Evolutionary conservation across 1,140 invertebrate species (phyloP), one percentile per base, ranked within the genome.

Genomic region (Ganaspis sp.): DNA sequence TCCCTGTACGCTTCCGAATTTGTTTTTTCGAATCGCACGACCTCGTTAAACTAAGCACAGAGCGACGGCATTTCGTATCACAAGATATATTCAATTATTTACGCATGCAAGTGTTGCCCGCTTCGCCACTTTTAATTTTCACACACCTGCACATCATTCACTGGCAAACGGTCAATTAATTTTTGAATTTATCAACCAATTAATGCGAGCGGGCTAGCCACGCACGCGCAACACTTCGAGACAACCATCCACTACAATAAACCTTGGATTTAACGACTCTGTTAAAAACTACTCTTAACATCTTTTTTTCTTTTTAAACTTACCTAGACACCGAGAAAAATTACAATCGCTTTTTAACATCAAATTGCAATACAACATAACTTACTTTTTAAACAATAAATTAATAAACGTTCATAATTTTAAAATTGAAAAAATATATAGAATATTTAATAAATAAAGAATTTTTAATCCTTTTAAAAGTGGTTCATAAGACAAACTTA

Each of bases 1-100:
- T 90, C 90, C 90, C 90, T 91, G 90, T 91, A 91, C 91, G 86
- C 84, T 89, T 91, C 90, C 90, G 90, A 91, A 91, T 91, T 91
- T 91, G 90, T 86, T 88, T 90, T 81, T 84, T 88, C 87, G 86
- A 86, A 86, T 86, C 84, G 86, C 86, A 84, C 84, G 84, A 82
- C 84, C 73, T 84, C 80, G 83, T 83, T 84, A 85, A 84, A 84
- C 81, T 87, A 85, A 89, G 87, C 83, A 86, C 82, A 75, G 84
- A 87, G 84, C 86, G 83, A 87, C 81, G 80, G 81, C 82, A 84
- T 80, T 76, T 85, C 82, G 84, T 90, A 90, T 90, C 89, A 90
- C 88, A 89, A 90, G 87, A 88, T 87, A 87, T 86, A 86, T 82
- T 84, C 85, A 89, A 88, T 88, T 88, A 87, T 80, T 69, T 74